Evolutionary conservation across 2,113 vertebrate genomes (phyloP), one percentile per base, ranked within the genome.

Genomic region (Jaculus jaculus): DNA sequence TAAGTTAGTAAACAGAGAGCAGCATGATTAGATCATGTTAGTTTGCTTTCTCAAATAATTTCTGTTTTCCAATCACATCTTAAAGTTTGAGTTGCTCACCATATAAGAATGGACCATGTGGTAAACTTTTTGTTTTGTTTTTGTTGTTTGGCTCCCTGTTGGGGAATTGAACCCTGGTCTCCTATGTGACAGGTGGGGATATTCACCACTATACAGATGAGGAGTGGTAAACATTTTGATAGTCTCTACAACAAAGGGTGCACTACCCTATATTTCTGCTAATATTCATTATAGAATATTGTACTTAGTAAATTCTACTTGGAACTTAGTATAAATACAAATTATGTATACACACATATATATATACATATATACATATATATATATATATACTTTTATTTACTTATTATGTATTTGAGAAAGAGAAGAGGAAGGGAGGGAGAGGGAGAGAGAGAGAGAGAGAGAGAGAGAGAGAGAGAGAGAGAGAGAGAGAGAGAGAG

Each of bases 1-100:
- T 92, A 91, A 80, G 26, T 80, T 51, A 92, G 30, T 88, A 32
- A 85, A 80, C 28, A 92, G 28, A 83, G 58, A 58, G 73, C n/a
- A 84, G 63, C 75, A 87, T 71, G 86, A 84, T 30, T 61, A 63
- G 28, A 82, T 32, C 4, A 47, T 66, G 10, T 37, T 47, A 89
- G 28, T 18, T 89, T 75, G 87, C 47, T 32, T 63, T 90, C 34
- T 68, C 78, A 90, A 78, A 80, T 66, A 65, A 93, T 71, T 81
- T 93, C 21, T 85, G 20, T 72, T 82, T 94, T 78, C 18, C n/a
- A 54, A 10, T 82, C 71, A 77, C 7, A 2, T 81, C 15, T 86
- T 93, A 90, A 83, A 83, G 66, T 92, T 78, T 68, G 18, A 87
- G 63, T 68, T 72, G 16, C 39, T 3, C 1, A 58, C 42, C 58